A percentile compares a stretch with the other conserved stretches of the same genome.
Evolutionary conservation across 2,113 vertebrate species (phyloP).

Genomic region (Chroicocephalus ridibundus): DNA sequence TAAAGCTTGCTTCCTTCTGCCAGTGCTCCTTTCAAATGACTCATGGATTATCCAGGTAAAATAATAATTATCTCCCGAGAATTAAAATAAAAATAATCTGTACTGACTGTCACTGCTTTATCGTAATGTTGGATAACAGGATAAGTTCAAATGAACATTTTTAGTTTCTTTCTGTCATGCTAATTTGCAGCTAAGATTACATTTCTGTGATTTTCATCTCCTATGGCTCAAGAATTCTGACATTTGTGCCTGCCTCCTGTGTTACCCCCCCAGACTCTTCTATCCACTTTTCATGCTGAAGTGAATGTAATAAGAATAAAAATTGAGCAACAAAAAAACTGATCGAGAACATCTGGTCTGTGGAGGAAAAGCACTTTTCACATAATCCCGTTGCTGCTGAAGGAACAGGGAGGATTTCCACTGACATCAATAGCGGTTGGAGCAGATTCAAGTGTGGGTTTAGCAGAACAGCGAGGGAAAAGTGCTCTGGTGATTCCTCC

Average conservation of each 20-base stretch:
- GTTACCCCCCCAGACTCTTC: background rate
- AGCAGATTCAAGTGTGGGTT: background rate
- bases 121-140: slow-evolving; percentile 15
- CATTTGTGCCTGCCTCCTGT: slow-evolving; percentile 10
- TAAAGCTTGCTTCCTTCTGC: slow-evolving; percentile 22
- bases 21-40: slow-evolving; percentile 26
- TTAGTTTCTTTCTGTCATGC: background rate
- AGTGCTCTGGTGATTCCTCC: background rate
- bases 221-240: slow-evolving; percentile 25
- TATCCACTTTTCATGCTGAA: background rate
- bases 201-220: slow-evolving; percentile 29
- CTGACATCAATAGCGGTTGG: background rate
- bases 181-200: slow-evolving; percentile 46
- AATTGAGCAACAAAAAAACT: background rate
- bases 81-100: slow-evolving; percentile 47
- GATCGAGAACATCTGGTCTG: slow-evolving; percentile 3
- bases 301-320: slow-evolving; percentile 1
- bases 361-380: background rate
- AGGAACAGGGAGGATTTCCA: background rate
- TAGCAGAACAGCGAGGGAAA: background rate
- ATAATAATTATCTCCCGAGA: slow-evolving; percentile 56
- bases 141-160: slow-evolving; percentile 42
- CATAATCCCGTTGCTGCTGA: background rate
- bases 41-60: slow-evolving; percentile 51
- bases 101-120: slow-evolving; percentile 22